Conservation (phyloP, 2,888 invertebrate species). For the Oligia latruncula region DNA sequence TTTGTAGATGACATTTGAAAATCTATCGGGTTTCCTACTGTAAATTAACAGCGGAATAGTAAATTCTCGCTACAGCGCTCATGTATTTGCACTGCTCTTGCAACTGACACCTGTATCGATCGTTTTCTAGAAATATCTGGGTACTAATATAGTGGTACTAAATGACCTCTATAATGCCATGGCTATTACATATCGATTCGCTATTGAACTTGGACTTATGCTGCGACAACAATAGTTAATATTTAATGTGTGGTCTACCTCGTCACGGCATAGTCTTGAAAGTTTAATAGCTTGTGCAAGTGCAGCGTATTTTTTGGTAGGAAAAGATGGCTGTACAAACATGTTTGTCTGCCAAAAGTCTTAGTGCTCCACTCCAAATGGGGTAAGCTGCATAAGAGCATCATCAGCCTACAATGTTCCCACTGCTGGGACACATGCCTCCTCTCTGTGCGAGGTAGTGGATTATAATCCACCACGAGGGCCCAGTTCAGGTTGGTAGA, state of each 20-base stretch:
- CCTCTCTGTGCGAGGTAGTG: background rate
- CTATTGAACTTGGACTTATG: slow-evolving; percentile 29
- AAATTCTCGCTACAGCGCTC: background rate
- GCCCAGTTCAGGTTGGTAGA: background rate
- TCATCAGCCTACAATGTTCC: background rate
- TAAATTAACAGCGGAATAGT: background rate
- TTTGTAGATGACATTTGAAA: too few relatives aligned
- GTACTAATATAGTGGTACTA: background rate
- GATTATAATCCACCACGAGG: background rate
- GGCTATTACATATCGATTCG: slow-evolving; percentile 14
- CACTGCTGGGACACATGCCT: background rate
- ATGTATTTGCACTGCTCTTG: background rate
- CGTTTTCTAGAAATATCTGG: background rate
- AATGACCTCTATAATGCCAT: slow-evolving; percentile 17
- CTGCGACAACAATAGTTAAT: slow-evolving; percentile 9
- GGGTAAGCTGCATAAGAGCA: too few relatives aligned
- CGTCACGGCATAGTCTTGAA: background rate
- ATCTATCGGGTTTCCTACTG: too few relatives aligned
- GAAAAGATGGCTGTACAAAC: background rate
- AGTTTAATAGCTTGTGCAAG: background rate
- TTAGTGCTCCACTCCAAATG: background rate
- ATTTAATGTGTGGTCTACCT: slow-evolving; percentile 5
- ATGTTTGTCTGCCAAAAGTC: background rate
- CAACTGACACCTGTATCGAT: slow-evolving; percentile 24
- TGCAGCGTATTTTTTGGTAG: background rate